phyloP scores from a whole-genome alignment of 2,113 vertebrate species.

The Oncorhynchus mykiss region DNA sequence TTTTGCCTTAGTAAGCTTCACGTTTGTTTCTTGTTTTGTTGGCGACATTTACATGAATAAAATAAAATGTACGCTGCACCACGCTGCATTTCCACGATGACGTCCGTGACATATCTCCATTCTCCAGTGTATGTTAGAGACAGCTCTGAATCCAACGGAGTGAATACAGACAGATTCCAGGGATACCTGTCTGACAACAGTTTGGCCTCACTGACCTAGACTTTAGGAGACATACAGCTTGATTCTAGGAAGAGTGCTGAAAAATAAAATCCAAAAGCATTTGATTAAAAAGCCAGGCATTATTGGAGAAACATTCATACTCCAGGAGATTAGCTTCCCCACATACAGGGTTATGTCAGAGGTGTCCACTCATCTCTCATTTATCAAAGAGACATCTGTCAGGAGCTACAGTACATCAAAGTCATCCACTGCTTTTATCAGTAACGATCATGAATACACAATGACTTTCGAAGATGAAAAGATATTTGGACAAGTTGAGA shows the following conservation, averaged over 20 bases:
- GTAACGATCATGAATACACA: too few species aligned
- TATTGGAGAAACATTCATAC: not conserved
- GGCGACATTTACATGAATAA: too few species aligned
- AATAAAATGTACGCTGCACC: too few species aligned
- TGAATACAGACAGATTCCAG: not conserved
- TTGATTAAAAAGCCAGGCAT: too few species aligned
- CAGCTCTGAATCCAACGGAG: not conserved
- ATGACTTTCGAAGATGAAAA: too few species aligned
- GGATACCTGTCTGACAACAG: not conserved
- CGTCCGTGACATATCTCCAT: not conserved
- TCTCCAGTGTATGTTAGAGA: not conserved
- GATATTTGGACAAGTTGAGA: too few species aligned
- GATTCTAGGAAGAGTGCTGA: not conserved
- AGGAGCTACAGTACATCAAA: too few species aligned
- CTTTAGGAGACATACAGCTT: not conserved
- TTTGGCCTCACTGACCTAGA: not conserved
- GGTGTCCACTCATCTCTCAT: not conserved
- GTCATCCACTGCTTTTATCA: too few species aligned
- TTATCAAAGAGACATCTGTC: not conserved
- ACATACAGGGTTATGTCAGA: not conserved
- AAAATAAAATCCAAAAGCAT: too few species aligned
- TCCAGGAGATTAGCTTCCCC: not conserved
- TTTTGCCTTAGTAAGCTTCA: too few species aligned
- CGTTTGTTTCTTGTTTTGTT: too few species aligned
- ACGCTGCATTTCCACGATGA: too few species aligned